phyloP scores from a whole-genome alignment of 2,888 invertebrate species.

The Ganaspis brasiliensis region DNA sequence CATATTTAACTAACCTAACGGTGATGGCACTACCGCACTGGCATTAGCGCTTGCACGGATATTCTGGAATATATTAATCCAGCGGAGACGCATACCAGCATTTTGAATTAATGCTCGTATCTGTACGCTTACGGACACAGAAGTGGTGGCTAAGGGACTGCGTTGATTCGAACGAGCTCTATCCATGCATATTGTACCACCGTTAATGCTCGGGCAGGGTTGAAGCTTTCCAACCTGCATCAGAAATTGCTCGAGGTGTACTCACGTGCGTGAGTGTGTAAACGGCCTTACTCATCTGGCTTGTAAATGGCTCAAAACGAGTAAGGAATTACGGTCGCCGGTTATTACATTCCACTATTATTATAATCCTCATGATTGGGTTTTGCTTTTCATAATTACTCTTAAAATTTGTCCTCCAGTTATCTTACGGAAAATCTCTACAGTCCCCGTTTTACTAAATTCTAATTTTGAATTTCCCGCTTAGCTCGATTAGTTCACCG shows the following conservation, averaged over 20 bases:
- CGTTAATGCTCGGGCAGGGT: slow-evolving; percentile 58
- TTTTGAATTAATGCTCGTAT: slow-evolving; percentile 70
- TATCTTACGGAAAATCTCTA: neutral
- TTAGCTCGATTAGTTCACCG: neutral
- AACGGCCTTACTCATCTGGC: slow-evolving; percentile 24
- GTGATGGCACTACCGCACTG: slow-evolving; percentile 58
- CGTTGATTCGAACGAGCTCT: slow-evolving; percentile 61
- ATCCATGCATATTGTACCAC: slow-evolving; percentile 60
- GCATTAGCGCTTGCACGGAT: slow-evolving; percentile 72
- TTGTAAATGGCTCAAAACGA: slow-evolving; percentile 32
- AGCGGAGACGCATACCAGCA: slow-evolving; percentile 65
- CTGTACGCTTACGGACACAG: slow-evolving; percentile 58
- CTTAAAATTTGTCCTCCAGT: neutral
- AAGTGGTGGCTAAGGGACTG: slow-evolving; percentile 52
- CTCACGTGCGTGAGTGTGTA: slow-evolving; percentile 19
- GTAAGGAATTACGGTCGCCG: slow-evolving; percentile 1
- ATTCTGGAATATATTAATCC: slow-evolving; percentile 74
- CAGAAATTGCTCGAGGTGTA: slow-evolving; percentile 21
- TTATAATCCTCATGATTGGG: neutral
- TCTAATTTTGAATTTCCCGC: neutral
- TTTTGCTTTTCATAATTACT: neutral
- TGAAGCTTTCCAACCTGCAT: slow-evolving; percentile 50
- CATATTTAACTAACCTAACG: slow-evolving; percentile 75
- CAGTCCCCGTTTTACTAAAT: too few relatives aligned
- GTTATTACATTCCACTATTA: slow-evolving; percentile 15